A percentile compares a stretch with the other conserved stretches of the same genome.
These are phyloP conservation scores for Delphinapterus leucas DNA, from an alignment of 2,113 vertebrate genomes.

Conservation along the genomic window DNA sequence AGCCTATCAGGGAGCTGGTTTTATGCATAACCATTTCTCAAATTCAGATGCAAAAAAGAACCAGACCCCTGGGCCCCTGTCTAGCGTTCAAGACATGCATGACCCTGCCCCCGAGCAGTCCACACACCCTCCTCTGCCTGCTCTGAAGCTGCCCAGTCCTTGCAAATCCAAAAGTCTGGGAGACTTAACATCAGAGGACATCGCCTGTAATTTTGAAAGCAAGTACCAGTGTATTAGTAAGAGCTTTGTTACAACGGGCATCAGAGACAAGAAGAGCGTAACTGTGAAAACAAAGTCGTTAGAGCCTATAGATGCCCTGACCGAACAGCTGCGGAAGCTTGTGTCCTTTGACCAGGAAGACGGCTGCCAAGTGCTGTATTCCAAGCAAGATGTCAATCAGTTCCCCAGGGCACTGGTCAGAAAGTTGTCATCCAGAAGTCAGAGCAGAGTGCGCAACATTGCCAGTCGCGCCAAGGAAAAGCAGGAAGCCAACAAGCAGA, in stretches of 20 bases:
- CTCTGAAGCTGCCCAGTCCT: slow-evolving; percentile 81
- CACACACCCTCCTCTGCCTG: slow-evolving; percentile 32
- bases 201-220: slow-evolving; percentile 96
- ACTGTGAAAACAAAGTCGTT: slow-evolving; percentile 66
- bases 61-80: not conserved
- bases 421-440: slow-evolving; percentile 94
- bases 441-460: slow-evolving; percentile 96
- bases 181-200: slow-evolving; percentile 97
- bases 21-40: slow-evolving; percentile 49
- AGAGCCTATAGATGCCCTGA: slow-evolving; percentile 88
- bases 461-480: slow-evolving; percentile 94
- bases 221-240: slow-evolving; percentile 96
- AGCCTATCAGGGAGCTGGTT: not conserved
- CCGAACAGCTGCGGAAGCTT: slow-evolving; percentile 91
- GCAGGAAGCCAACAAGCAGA: slow-evolving; percentile 90
- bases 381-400: slow-evolving; percentile 77
- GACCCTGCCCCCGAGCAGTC: not conserved
- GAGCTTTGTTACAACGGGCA: slow-evolving; percentile 90
- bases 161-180: slow-evolving; percentile 98
- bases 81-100: not conserved
- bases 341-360: slow-evolving; percentile 92
- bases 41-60: slow-evolving; percentile 60
- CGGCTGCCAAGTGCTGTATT: not conserved
- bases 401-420: slow-evolving; percentile 88
- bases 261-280: slow-evolving; percentile 81